Evolutionary conservation across 2,888 invertebrate species (phyloP), one percentile per base, ranked within the genome.

Genomic region (Phengaris alcon): DNA sequence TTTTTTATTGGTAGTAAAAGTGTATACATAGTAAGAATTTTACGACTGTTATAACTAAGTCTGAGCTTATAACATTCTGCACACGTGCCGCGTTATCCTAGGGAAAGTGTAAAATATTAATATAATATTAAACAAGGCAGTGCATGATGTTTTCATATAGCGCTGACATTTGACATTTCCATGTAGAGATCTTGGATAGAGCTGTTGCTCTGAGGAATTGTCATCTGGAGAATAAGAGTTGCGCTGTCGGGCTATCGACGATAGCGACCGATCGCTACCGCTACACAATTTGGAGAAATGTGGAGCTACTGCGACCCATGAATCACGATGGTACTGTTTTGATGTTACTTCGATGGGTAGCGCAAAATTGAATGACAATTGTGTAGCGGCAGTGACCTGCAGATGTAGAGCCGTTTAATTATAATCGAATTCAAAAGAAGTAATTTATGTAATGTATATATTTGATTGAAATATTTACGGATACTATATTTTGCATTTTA

Each of bases 81-180:
- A 12, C 64, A 64, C 64, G 64, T 64, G 35, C 12, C 12, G 64
- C 64, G 64, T 35, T 22, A 12, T 35, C 10, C 64, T 12, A 12
- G 35, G 64, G 35, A 44, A 64, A 64, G 64, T 64, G 64, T 64
- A 6, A 64, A 64, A 64, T 6, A 64, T 64, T 64, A 13, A 64
- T 44, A 35, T 44, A 59, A 59, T 59, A 59, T 59, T 22, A 59
- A 59, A 10, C 59, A 22, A 15, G 10, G 59, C 9, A 22, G 59
- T 10, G 59, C 22, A 10, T 5, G 57, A 57, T 15, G 57, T 57
- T 57, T 22, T 59, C 59, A 4, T 59, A 59, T 59, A 15, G 35
- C 15, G 57, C 57, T 57, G 57, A 57, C 57, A 15, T 57, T 57
- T 57, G 15, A 57, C 57, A 57, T 57, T 57, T 57, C 15, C 15